Base-by-base conservation (phyloP, 1,140 invertebrate species). In the Nephila pilipes region DNA sequence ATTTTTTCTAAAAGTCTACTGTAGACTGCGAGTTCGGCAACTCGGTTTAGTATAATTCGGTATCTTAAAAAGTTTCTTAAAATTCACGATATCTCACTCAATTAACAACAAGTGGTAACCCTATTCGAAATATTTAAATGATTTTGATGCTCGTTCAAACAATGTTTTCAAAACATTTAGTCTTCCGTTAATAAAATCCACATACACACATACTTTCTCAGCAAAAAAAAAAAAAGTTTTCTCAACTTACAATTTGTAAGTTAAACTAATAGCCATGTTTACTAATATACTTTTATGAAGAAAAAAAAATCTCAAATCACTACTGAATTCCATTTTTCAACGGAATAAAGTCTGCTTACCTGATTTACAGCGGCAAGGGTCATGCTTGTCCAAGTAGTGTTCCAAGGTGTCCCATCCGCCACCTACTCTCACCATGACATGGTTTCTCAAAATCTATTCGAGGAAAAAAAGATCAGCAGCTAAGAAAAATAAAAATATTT, bases 341-440 rank as follows among this genome's bases (percentile, higher is more conserved):
- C 29, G n/a, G 58, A 63, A 63, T 32, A 29, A 46, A 46, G 46
- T 10, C 6, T 46, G 46, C 46, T 95, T 94, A 96, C 96, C 96
- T 94, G 97, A 97, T 94, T 97, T 96, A 95, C 98, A 99, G 81
- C 98, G 97, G 96, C 99, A 99, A 0, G 98, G 98, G 95, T 99
- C 99, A 95, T 99, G 98, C 95, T 99, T 99, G 95, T 99, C 98
- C 95, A 99, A 96, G 95, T 99, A 99, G 95, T 99, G 98, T 94
- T 98, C 97, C 38, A 99, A 96, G 0, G 98, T 99, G 95, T 99
- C 98, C 98, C 98, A 99, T 46, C 98, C 98, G 8, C 98, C 98
- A 0, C 99, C 99, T 6, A 99, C 98, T 93, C 98, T 97, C 25
- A 99, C 98, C 99, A 99, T 99, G 87, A 99, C 98, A 96, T 99